Base-by-base conservation (phyloP, 2,113 vertebrate genomes). In the Psilopsiagon aymara region DNA sequence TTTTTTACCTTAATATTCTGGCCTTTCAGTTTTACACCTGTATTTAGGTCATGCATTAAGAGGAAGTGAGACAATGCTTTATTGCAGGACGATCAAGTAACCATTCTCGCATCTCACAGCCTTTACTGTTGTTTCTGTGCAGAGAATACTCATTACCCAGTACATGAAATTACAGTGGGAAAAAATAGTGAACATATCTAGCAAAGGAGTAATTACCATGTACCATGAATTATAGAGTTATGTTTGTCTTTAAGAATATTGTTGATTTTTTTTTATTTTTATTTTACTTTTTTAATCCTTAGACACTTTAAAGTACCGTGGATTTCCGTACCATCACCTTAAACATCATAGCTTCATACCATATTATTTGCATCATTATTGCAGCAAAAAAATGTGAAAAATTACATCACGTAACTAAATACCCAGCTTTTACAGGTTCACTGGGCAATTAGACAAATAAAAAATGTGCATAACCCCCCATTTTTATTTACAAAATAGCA, bases 71-170 rank as follows among this genome's bases (percentile, higher is more conserved):
- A 78, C 64, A 57, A 55, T 13, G 1, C 51, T 90, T 93, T 76
- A 82, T 71, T 90, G 76, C 29, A 86, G 51, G 89, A 76, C 4
- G 11, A 90, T 81, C 71, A 91, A 84, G 73, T 41, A 89, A 73
- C 33, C 2, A 0, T 52, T 68, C 69, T 79, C 43, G 59, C 60
- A 66, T 52, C 1, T 2, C 80, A 76, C 55, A 94, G 69, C 43
- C 90, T 27, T 81, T 92, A 85, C 73, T 68, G 82, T 71, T 96
- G 85, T 71, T 96, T 71, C 90, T 81, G 68, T 86, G 82, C 68
- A 81, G 71, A 94, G 87, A 87, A 85, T 95, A 43, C 41, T 94
- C 83, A 97, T 95, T 96, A 93, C 84, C 90, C 62, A 86, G 86
- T 47, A 86, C 37, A 73, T 59, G 74, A 95, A 96, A 96, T 95